A percentile compares a stretch with the other conserved stretches of the same genome.
phyloP scores from a whole-genome alignment of 2,113 vertebrate species.

The Gracilinanus agilis region DNA sequence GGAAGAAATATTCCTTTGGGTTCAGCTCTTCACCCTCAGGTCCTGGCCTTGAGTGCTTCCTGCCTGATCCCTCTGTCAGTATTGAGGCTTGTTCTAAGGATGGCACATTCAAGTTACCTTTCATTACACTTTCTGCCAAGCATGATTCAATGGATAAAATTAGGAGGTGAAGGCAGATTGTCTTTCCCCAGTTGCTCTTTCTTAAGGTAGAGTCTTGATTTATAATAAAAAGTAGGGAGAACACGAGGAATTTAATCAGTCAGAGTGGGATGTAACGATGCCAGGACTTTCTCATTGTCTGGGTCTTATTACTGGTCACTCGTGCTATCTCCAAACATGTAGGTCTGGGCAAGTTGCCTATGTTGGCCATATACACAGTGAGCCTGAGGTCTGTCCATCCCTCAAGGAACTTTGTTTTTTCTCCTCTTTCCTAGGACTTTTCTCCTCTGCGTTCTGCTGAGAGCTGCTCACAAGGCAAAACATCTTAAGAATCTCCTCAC shows the following conservation, averaged over 20 bases:
- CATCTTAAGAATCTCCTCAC: neutral
- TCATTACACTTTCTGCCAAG: neutral
- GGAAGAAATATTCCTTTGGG: neutral
- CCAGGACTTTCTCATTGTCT: neutral
- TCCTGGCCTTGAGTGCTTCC: neutral
- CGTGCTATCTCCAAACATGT: neutral
- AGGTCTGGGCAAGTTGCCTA: neutral
- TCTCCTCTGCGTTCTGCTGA: neutral
- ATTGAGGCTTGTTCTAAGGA: constrained; percentile 11
- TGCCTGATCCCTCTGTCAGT: constrained; percentile 11
- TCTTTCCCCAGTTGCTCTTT: neutral
- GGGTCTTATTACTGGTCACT: neutral
- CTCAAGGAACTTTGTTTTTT: neutral
- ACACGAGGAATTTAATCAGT: neutral
- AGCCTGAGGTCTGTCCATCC: neutral
- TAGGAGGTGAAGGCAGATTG: neutral
- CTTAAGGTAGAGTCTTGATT: neutral
- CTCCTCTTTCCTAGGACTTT: neutral
- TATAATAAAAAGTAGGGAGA: neutral
- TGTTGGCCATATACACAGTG: neutral
- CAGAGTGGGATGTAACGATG: neutral
- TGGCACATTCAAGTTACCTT: neutral
- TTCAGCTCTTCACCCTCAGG: neutral
- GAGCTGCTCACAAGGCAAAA: neutral
- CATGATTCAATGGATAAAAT: constrained; percentile 8